A percentile compares a stretch with the other conserved stretches of the same genome.
Evolutionary conservation across 2,888 invertebrate genomes (phyloP).

Genomic region (Latrodectus elegans): DNA sequence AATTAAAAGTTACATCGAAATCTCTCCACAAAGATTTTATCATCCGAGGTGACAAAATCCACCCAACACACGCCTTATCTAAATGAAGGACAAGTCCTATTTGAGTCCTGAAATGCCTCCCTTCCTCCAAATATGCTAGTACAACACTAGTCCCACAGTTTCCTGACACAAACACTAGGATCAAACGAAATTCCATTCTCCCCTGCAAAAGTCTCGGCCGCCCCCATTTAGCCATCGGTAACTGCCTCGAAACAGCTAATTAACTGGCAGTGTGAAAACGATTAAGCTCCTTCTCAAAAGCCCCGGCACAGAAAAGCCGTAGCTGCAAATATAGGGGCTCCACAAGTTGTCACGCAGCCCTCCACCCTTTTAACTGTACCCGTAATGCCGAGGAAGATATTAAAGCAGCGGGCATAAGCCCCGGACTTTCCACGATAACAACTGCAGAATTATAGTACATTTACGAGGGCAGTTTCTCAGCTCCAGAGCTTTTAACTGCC

Average conservation of each 20-base stretch:
- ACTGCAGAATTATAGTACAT: slow-evolving; percentile 56
- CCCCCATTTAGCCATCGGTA: slow-evolving; percentile 6
- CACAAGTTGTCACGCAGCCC: slow-evolving; percentile 52
- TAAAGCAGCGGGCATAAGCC: slow-evolving; percentile 44
- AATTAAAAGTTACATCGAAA: no score
- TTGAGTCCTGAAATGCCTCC: no score
- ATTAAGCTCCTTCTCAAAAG: slow-evolving; percentile 30
- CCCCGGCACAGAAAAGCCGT: background rate
- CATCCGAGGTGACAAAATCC: no score
- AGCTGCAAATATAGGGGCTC: slow-evolving; percentile 15
- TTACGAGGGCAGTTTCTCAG: slow-evolving; percentile 59
- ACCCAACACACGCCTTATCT: no score
- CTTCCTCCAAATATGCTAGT: no score
- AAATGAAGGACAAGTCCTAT: no score
- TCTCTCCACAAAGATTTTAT: no score
- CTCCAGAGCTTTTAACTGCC: slow-evolving; percentile 60
- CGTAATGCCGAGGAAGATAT: slow-evolving; percentile 12
- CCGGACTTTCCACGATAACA: slow-evolving; percentile 35
- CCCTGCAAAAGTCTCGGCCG: background rate
- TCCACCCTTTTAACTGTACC: slow-evolving; percentile 13
- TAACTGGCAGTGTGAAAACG: slow-evolving; percentile 44
- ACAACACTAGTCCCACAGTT: no score
- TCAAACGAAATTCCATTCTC: no score
- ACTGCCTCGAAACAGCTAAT: slow-evolving; percentile 43
- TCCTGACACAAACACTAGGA: no score